Conservation (phyloP, 2,888 invertebrate genomes). For the Trissoscelio sp. region DNA sequence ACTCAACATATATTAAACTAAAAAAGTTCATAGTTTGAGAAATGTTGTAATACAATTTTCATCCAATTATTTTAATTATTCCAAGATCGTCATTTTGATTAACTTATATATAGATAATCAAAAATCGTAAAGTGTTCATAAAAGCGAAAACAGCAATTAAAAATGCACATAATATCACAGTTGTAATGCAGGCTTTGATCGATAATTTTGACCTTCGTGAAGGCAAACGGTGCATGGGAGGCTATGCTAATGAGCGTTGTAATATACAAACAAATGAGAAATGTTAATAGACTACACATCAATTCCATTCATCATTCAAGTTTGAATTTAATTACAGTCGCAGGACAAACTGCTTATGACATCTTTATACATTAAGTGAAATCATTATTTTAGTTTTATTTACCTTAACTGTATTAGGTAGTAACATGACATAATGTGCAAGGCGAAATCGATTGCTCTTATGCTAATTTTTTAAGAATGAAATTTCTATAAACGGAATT, state of each 20-base stretch:
- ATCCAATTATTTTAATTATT: neutral
- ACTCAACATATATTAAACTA: no score
- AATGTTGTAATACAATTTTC: neutral
- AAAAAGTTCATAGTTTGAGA: neutral
- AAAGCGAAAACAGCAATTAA: slow-evolving; percentile 26
- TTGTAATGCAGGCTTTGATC: slow-evolving; percentile 36
- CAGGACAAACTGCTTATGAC: slow-evolving; percentile 8
- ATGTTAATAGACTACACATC: slow-evolving; percentile 32
- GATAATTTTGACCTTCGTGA: slow-evolving; percentile 59
- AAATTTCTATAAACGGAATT: slow-evolving; percentile 3
- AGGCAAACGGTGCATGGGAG: slow-evolving; percentile 24
- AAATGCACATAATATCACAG: slow-evolving; percentile 28
- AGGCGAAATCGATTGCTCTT: slow-evolving; percentile 7
- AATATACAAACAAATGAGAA: slow-evolving; percentile 46
- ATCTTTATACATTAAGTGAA: neutral
- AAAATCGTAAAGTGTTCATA: slow-evolving; percentile 14
- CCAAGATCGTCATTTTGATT: neutral
- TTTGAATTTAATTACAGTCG: slow-evolving; percentile 32
- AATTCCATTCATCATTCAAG: slow-evolving; percentile 39
- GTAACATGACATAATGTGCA: slow-evolving; percentile 18
- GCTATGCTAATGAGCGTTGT: slow-evolving; percentile 41
- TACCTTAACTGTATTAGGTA: slow-evolving; percentile 31
- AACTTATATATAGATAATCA: neutral
- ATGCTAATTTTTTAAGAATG: slow-evolving; percentile 19
- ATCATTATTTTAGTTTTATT: slow-evolving; percentile 29